Evolutionary conservation across 2,797 vertebrate genomes (phyloP).

Genomic region (Tenualosa thibaudeaui): DNA sequence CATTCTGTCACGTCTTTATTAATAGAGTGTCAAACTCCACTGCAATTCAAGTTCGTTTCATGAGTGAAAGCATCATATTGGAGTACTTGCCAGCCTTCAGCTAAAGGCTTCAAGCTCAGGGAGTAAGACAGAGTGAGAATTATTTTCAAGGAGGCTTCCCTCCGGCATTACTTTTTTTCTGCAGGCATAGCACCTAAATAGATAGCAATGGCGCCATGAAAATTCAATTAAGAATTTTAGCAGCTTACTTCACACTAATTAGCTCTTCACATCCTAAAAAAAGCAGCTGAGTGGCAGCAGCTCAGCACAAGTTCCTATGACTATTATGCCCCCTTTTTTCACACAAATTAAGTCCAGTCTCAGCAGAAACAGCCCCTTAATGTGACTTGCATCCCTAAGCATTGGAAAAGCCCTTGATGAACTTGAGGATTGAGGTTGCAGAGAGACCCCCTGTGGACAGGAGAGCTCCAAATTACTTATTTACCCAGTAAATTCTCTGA

Average conservation of each 20-base stretch:
- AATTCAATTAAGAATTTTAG: background rate
- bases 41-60: background rate
- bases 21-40: background rate
- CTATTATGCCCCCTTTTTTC: slow-evolving; percentile 9
- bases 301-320: background rate
- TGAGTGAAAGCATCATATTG: background rate
- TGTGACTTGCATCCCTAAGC: slow-evolving; percentile 58
- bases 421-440: slow-evolving; percentile 51
- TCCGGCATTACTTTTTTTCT: background rate
- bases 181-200: background rate
- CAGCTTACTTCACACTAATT: slow-evolving; percentile 19
- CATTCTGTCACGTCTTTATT: background rate
- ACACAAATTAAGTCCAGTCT: slow-evolving; percentile 5
- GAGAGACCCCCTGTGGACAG: slow-evolving; percentile 49
- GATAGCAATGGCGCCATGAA: background rate
- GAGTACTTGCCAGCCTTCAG: background rate
- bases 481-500: background rate
- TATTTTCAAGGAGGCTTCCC: background rate
- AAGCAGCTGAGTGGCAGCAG: background rate
- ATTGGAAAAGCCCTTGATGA: slow-evolving; percentile 51
- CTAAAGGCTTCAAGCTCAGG: background rate
- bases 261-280: background rate
- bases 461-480: slow-evolving; percentile 45
- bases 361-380: slow-evolving; percentile 46
- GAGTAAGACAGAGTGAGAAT: background rate